Conservation (phyloP, 2,113 vertebrate species). For the Bufo gargarizans region DNA sequence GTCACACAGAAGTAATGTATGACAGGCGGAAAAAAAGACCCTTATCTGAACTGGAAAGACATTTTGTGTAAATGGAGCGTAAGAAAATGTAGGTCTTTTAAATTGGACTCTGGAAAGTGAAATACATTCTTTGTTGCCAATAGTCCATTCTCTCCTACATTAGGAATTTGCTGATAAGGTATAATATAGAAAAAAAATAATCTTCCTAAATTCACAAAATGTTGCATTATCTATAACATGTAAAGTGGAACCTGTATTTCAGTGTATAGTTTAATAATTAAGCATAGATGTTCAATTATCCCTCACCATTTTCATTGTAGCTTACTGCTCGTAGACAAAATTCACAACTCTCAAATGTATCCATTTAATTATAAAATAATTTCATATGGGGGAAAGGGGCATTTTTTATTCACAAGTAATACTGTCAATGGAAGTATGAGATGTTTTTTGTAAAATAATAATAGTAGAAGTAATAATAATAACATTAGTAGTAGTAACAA, state of each 20-base stretch:
- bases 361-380: slow-evolving; percentile 35
- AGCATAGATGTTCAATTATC: slow-evolving; percentile 23
- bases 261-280: slow-evolving; percentile 37
- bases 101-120: slow-evolving; percentile 27
- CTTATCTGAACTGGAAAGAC: slow-evolving; percentile 58
- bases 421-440: no score
- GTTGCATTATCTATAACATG: slow-evolving; percentile 27
- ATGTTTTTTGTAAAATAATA: no score
- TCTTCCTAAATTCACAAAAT: slow-evolving; percentile 31
- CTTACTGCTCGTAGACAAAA: slow-evolving; percentile 17
- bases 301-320: slow-evolving; percentile 30
- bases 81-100: slow-evolving; percentile 54
- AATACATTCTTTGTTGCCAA: slow-evolving; percentile 25
- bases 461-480: not conserved
- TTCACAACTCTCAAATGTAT: not conserved
- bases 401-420: not conserved
- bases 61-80: slow-evolving; percentile 64
- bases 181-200: slow-evolving; percentile 4
- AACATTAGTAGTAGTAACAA: not conserved
- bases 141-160: slow-evolving; percentile 29
- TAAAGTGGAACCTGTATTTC: slow-evolving; percentile 31
- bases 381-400: not conserved
- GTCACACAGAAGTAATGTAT: slow-evolving; percentile 61
- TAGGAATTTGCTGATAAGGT: slow-evolving; percentile 40
- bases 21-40: slow-evolving; percentile 47